Evolutionary conservation across 2,113 vertebrate species (phyloP), one percentile per base, ranked within the genome.

Genomic region (Casuarius casuarius): DNA sequence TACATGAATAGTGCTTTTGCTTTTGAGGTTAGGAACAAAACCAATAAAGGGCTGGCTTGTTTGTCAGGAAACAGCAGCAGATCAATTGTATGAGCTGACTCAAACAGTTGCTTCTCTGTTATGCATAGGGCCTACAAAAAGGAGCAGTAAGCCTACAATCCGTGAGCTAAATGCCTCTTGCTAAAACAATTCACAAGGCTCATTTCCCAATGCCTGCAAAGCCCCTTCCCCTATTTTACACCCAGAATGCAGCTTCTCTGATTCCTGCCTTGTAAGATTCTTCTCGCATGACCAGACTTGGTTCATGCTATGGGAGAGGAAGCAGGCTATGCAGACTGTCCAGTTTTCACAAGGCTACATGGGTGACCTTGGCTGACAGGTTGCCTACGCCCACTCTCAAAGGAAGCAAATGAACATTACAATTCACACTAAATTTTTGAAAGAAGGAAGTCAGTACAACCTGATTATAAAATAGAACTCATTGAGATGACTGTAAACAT

Each of bases 31-130:
- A 22, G 29, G 15, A 80, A 18, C 58, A 89, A 28, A n/a, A 42
- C 74, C 89, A 89, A 81, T 79, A 92, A 94, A 92, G 52, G 82
- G 22, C 52, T 91, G n/a, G 38, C 11, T 76, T 58, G 83, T 89
- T 78, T 72, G 49, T 87, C 74, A 95, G 63, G 77, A 58, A 91
- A 73, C 40, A 84, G 51, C 26, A 87, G 67, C 8, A 93, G 73
- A 91, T 83, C 8, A 4, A 85, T 76, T 83, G 35, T 12, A 26
- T 46, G 22, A 80, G 29, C 38, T 80, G 72, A 63, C 49, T 94
- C 75, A 74, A 90, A 63, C 28, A 0, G 1, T 46, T 88, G 35
- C 29, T 92, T 42, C 38, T 48, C 59, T 84, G 54, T 23, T 66
- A 28, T 9, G 2, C 6, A 18, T n/a, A 83, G 40, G 29, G 35